Conservation (phyloP, 1,140 invertebrate species). For the Thalassaphorura encarpata region DNA sequence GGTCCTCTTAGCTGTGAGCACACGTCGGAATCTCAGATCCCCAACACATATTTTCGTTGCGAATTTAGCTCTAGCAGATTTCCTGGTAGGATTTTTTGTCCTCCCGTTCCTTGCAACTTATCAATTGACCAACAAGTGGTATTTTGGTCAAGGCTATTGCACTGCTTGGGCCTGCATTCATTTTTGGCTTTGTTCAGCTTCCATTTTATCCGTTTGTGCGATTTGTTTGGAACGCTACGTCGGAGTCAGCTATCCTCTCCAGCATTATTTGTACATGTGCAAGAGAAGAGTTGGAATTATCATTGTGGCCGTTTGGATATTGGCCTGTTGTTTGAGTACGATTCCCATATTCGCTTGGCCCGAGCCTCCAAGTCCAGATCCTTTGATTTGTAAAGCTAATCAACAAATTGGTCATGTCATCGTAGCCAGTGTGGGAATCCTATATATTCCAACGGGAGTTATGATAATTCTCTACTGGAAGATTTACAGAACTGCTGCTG, state of each 20-base stretch:
- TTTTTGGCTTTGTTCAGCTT: slow-evolving; percentile 17
- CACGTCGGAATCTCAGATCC: not conserved
- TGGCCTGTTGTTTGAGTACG: not conserved
- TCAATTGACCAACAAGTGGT: slow-evolving; percentile 6
- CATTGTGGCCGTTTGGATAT: slow-evolving; percentile 1
- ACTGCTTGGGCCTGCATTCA: slow-evolving; percentile 11
- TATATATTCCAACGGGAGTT: not conserved
- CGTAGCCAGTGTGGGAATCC: slow-evolving; percentile 1
- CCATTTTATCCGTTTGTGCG: slow-evolving; percentile 18
- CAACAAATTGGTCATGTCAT: slow-evolving; percentile 2
- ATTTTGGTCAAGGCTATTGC: slow-evolving; percentile 14
- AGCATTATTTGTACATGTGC: slow-evolving; percentile 5
- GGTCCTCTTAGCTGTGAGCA: not conserved
- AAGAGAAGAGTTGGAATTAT: not conserved
- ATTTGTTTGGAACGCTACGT: slow-evolving; percentile 20
- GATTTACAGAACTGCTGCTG: not conserved
- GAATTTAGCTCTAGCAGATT: slow-evolving; percentile 15
- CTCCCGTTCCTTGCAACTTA: slow-evolving; percentile 5
- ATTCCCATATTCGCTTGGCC: not conserved
- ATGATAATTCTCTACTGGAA: slow-evolving; percentile 1
- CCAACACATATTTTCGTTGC: slow-evolving; percentile 10
- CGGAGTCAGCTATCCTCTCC: slow-evolving; percentile 14
- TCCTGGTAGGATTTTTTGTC: slow-evolving; percentile 9
- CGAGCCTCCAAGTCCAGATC: not conserved
- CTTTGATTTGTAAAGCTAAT: not conserved